Base-by-base conservation (phyloP, 2,797 vertebrate species). In the Gastrophryne carolinensis region DNA sequence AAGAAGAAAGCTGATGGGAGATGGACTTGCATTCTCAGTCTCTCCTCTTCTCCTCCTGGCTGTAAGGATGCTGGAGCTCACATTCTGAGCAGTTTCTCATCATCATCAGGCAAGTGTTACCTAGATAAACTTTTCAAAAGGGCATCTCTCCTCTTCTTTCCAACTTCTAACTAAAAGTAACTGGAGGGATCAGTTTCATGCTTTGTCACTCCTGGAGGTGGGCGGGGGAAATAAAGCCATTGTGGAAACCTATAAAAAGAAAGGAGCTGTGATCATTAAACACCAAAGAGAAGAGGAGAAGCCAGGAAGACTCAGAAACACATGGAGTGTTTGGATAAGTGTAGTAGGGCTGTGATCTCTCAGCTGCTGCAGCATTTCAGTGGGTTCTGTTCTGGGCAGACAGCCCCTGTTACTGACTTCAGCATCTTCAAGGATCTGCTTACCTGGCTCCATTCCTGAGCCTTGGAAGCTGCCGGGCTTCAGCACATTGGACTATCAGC, bases 241-340 rank as follows among this genome's bases (percentile, higher is more conserved):
- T 88, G 90, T 66, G 81, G 75, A 84, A 57, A 83, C 87, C 88
- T 91, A 88, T 90, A 92, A 91, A 92, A 92, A 91, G 91, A 85
- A 73, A 81, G 85, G 81, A 88, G 86, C 88, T 81, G 84, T 87
- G 87, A 88, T 89, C 86, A 90, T 89, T 89, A 91, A 90, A 87
- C 82, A 81, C 76, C 82, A 84, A 83, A 80, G 67, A 58, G 75
- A 65, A 78, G 50, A 27, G 66, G 67, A 52, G 39, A 65, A 70
- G 66, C 34, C 63, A 50, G 50, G 60, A 56, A 76, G 74, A 76
- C 49, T 32, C 39, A 50, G 37, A 71, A 65, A 57, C 60, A 50
- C 75, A 78, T 58, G 67, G 75, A 58, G 60, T 77, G 49, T 63
- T 30, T 71, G 49, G 19, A 49, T 72, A 21, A 47, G 57, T 50